Evolutionary conservation across 2,797 vertebrate genomes (phyloP).

Genomic region (Tarsius wallacei): DNA sequence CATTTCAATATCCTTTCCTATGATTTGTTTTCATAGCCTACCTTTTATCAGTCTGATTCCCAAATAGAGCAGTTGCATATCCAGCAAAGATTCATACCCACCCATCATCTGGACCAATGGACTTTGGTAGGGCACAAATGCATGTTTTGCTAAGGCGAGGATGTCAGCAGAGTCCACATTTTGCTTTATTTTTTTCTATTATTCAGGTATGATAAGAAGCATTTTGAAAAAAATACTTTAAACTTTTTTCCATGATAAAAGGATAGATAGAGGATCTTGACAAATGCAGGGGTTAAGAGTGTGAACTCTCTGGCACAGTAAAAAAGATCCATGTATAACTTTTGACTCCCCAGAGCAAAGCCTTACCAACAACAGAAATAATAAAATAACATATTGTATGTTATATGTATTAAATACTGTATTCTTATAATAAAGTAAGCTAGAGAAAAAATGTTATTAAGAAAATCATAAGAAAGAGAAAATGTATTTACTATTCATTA

Average conservation of each 20-base stretch:
- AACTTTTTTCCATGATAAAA: background rate
- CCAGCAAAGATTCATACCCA: slow-evolving; percentile 52
- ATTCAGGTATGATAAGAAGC: background rate
- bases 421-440: background rate
- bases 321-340: background rate
- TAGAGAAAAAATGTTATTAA: background rate
- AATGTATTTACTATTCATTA: background rate
- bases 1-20: slow-evolving; percentile 71
- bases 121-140: rapidly evolving
- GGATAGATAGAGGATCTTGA: background rate
- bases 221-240: background rate
- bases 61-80: slow-evolving; percentile 47
- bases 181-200: slow-evolving; percentile 35
- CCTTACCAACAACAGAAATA: background rate
- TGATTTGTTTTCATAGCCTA: slow-evolving; percentile 78
- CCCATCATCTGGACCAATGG: background rate
- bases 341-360: background rate
- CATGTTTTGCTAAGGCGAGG: slow-evolving; percentile 50
- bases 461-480: background rate
- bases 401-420: background rate
- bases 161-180: background rate
- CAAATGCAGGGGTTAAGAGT: background rate
- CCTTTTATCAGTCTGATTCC: slow-evolving; percentile 10
- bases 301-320: background rate
- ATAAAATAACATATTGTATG: background rate